phyloP scores from a whole-genome alignment of 2,113 vertebrate species.

The Rutilus rutilus region DNA sequence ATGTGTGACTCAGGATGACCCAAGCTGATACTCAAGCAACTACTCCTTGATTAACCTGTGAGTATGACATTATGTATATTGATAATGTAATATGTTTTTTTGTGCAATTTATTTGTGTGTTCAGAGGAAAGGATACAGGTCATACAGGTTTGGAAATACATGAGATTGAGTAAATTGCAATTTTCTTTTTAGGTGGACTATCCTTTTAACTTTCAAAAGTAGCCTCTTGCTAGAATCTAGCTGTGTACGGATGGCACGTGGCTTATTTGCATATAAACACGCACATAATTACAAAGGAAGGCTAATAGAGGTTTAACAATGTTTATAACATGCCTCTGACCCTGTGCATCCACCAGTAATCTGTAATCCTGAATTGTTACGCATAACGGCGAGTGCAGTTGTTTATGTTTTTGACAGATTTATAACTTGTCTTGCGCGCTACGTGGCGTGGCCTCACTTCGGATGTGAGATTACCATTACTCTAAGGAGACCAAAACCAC shows the following conservation, averaged over 20 bases:
- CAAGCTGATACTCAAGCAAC: conserved; percentile 2
- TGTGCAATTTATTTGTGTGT: not conserved
- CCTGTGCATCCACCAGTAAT: conserved; percentile 37
- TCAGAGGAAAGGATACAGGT: not conserved
- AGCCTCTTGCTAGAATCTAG: not conserved
- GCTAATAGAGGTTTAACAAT: conserved; percentile 29
- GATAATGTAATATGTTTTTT: not conserved
- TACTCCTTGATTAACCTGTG: not conserved
- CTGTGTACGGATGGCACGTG: conserved; percentile 4
- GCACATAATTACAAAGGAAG: conserved; percentile 20
- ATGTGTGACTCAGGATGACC: conserved; percentile 7
- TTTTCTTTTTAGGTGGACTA: not conserved
- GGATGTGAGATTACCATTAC: conserved; percentile 65
- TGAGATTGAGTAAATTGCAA: too few relatives aligned
- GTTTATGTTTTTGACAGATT: conserved; percentile 61
- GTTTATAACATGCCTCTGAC: conserved; percentile 55
- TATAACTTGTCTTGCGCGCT: conserved; percentile 47
- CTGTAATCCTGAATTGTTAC: conserved; percentile 72
- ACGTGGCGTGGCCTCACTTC: conserved; percentile 65
- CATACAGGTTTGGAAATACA: not conserved
- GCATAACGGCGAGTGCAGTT: conserved; percentile 55
- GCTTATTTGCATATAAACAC: conserved; percentile 29
- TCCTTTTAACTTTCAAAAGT: not conserved
- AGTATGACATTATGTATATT: not conserved
- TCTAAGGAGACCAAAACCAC: conserved; percentile 59